Percentiles rank a stretch among this genome's conserved stretches.
Evolutionary conservation across 2,113 vertebrate genomes (phyloP).

Genomic region (Athene noctua): DNA sequence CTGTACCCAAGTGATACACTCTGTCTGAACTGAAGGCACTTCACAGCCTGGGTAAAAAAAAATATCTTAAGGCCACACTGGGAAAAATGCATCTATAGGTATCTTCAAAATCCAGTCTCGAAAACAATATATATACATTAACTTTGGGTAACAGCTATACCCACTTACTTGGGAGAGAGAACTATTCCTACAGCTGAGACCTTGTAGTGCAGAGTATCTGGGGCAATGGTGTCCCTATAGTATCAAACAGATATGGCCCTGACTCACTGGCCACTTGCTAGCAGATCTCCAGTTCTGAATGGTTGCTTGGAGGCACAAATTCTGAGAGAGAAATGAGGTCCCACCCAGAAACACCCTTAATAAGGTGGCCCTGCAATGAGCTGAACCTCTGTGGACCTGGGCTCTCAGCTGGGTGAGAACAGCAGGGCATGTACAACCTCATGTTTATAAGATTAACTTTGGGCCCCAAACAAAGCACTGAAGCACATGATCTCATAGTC

Average conservation of each 20-base stretch:
- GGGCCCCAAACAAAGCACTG: not conserved
- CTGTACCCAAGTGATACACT: not conserved
- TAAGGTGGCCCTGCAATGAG: not conserved
- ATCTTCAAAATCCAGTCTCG: not conserved
- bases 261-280: not conserved
- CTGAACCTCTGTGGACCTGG: not conserved
- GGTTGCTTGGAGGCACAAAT: not conserved
- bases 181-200: not conserved
- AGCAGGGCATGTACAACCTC: not conserved
- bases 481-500: not conserved
- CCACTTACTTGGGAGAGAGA: not conserved
- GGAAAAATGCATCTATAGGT: not conserved
- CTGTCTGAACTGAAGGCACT: not conserved
- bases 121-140: not conserved
- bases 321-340: not conserved
- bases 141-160: not conserved
- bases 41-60: not conserved
- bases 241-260: not conserved
- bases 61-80: not conserved
- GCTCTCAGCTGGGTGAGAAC: not conserved
- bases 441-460: fast-evolving
- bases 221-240: not conserved
- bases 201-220: not conserved
- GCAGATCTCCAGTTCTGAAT: not conserved
- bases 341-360: not conserved